These are phyloP conservation scores for Acanthurus lineatus DNA, from an alignment of 2,797 vertebrate genomes.

Conservation along the genomic window DNA sequence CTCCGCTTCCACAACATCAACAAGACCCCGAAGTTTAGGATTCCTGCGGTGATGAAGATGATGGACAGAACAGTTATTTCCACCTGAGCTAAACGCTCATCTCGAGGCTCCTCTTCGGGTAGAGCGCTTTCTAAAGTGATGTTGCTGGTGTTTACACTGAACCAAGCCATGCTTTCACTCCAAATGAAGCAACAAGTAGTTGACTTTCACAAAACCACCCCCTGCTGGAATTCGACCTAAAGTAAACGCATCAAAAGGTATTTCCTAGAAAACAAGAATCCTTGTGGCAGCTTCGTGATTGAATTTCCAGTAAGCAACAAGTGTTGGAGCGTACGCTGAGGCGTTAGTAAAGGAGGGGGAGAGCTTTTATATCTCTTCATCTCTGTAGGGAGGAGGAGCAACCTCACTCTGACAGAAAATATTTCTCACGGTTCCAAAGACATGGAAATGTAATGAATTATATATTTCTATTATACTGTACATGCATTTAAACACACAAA, in stretches of 20 bases:
- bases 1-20: slow-evolving; percentile 74
- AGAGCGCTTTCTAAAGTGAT: slow-evolving; percentile 32
- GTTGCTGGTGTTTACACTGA: slow-evolving; percentile 72
- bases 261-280: neutral
- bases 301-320: slow-evolving; percentile 2
- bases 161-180: slow-evolving; percentile 57
- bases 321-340: slow-evolving; percentile 17
- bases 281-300: neutral
- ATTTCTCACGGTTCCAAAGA: slow-evolving; percentile 6
- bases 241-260: neutral
- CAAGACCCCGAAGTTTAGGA: slow-evolving; percentile 81
- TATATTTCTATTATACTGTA: neutral
- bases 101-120: slow-evolving; percentile 54
- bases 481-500: neutral
- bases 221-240: neutral
- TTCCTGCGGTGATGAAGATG: slow-evolving; percentile 79
- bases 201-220: neutral
- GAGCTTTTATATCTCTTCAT: slow-evolving; percentile 52
- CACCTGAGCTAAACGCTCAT: slow-evolving; percentile 78
- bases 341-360: neutral
- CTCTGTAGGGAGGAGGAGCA: slow-evolving; percentile 72
- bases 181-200: fast-evolving
- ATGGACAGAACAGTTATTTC: slow-evolving; percentile 80
- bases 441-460: neutral
- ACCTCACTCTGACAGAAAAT: slow-evolving; percentile 18